Conservation (phyloP, 2,113 vertebrate genomes). For the Microcebus griseorufus region DNA sequence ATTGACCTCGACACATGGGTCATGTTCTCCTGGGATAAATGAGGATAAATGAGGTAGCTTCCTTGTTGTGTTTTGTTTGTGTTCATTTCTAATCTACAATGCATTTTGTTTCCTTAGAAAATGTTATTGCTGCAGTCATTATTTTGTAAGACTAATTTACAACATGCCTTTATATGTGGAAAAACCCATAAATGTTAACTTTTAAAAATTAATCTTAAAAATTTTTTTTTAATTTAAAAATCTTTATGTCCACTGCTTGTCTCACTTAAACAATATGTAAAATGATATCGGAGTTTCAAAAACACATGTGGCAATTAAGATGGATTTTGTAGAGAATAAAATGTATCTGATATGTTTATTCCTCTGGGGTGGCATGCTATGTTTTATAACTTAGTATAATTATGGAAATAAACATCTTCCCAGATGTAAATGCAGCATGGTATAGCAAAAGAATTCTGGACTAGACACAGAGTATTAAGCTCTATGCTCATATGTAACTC, state of each 20-base stretch:
- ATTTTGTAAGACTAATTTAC: background rate
- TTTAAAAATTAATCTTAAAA: background rate
- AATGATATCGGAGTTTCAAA: constrained; percentile 28
- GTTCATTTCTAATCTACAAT: background rate
- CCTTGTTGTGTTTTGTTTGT: background rate
- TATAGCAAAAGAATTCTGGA: background rate
- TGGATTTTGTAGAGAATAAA: background rate
- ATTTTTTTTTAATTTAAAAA: background rate
- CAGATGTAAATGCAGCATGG: background rate
- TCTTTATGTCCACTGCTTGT: background rate
- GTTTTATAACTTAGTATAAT: background rate
- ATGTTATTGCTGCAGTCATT: background rate
- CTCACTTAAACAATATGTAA: background rate
- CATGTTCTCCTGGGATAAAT: background rate
- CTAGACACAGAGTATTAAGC: background rate
- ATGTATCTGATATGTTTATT: background rate
- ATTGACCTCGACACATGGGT: background rate
- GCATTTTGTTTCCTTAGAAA: background rate
- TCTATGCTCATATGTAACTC: background rate
- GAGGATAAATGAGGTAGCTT: background rate
- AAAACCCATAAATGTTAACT: background rate
- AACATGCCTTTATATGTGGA: background rate
- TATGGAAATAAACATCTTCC: background rate
- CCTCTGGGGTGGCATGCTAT: background rate
- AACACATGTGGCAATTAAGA: background rate